Conservation (phyloP, 2,888 invertebrate species). For the Enchytraeus crypticus region DNA sequence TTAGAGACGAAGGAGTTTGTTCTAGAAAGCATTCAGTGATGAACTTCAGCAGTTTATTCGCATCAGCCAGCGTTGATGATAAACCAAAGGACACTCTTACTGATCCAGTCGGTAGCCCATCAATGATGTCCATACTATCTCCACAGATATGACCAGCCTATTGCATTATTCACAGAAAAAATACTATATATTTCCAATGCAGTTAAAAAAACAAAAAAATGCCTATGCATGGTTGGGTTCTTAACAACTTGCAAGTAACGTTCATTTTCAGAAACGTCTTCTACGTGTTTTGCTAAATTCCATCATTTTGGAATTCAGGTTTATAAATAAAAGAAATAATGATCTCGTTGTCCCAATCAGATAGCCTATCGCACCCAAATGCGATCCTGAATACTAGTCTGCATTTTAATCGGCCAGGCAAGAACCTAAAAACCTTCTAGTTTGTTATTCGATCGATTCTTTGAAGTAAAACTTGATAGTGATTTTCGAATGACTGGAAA, state of each 20-base stretch:
- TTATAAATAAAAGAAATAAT: too few relatives aligned
- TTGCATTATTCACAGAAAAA: too few relatives aligned
- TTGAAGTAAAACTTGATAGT: too few relatives aligned
- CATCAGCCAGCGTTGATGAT: constrained; percentile 68
- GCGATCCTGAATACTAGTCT: too few relatives aligned
- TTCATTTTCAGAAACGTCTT: background rate
- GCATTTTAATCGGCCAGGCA: too few relatives aligned
- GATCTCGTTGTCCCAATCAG: too few relatives aligned
- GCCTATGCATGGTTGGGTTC: background rate
- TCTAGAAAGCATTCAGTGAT: constrained; percentile 63
- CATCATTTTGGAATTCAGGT: too few relatives aligned
- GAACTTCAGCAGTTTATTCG: constrained; percentile 64
- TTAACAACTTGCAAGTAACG: background rate
- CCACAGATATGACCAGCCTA: constrained; percentile 76
- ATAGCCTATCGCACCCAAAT: too few relatives aligned
- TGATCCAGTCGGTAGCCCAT: constrained; percentile 83
- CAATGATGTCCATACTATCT: constrained; percentile 72
- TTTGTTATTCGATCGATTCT: too few relatives aligned
- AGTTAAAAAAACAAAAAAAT: background rate
- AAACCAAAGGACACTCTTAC: constrained; percentile 86
- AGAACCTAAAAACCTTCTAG: too few relatives aligned
- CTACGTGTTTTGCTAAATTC: background rate
- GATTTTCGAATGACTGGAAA: too few relatives aligned
- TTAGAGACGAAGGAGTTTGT: background rate
- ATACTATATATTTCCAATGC: too few relatives aligned